Evolutionary conservation across 2,888 invertebrate genomes (phyloP).

Genomic region (Pyrgus malvae): DNA sequence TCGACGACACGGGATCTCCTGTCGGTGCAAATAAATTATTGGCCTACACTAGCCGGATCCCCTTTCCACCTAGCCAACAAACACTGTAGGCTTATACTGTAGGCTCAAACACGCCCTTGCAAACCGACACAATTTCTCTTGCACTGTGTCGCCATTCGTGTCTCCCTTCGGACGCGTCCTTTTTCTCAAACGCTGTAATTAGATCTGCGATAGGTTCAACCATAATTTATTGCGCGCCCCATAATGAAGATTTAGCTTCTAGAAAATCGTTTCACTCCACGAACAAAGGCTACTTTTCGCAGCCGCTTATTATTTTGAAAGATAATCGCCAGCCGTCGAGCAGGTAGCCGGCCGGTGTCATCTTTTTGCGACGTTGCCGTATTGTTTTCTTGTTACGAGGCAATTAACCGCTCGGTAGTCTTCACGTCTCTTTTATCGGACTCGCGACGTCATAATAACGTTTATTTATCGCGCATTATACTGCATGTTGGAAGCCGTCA

Average conservation of each 20-base stretch:
- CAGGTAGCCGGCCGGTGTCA: constrained; percentile 58
- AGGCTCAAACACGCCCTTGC: no score
- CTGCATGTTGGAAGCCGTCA: constrained; percentile 17
- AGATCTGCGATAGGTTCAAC: constrained; percentile 61
- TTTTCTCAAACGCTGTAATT: constrained; percentile 49
- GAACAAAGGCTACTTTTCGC: constrained; percentile 58
- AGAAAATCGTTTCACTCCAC: constrained; percentile 37
- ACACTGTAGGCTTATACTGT: constrained; percentile 19
- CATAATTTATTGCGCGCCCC: constrained; percentile 59
- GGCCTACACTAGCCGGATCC: constrained; percentile 43
- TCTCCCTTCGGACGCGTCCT: constrained; percentile 30
- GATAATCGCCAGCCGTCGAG: constrained; percentile 52
- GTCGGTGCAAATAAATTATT: constrained; percentile 63
- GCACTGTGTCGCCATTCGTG: constrained; percentile 19
- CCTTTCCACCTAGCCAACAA: constrained; percentile 41
- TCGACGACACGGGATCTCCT: constrained; percentile 60
- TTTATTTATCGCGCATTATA: constrained; percentile 20
- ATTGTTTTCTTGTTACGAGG: constrained; percentile 37
- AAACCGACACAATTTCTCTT: constrained; percentile 24
- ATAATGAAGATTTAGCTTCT: constrained; percentile 76
- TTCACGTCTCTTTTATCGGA: constrained; percentile 24
- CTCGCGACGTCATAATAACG: constrained; percentile 26
- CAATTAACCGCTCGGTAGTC: constrained; percentile 36
- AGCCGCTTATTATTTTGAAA: constrained; percentile 60
- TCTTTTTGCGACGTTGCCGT: constrained; percentile 48